Conservation (phyloP, 2,113 vertebrate genomes). For the Lycaon pictus region DNA sequence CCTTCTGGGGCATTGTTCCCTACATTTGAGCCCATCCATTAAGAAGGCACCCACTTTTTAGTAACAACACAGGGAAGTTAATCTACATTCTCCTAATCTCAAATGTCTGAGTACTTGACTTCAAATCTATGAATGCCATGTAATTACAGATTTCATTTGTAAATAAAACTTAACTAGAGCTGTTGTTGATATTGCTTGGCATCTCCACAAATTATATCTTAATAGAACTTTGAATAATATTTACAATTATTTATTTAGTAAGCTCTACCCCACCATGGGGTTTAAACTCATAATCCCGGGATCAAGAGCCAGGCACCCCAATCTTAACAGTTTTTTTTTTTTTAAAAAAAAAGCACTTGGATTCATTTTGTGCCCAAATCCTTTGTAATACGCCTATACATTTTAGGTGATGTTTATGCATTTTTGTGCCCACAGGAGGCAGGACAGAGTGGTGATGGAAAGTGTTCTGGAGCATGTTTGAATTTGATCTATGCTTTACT, state of each 20-base stretch:
- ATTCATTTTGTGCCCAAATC: conserved; percentile 27
- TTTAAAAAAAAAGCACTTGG: neutral
- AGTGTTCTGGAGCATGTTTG: neutral
- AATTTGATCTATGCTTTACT: neutral
- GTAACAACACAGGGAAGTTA: neutral
- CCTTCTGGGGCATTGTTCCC: neutral
- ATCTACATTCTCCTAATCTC: conserved; percentile 31
- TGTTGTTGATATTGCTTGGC: neutral
- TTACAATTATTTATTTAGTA: neutral
- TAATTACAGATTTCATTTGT: conserved; percentile 43
- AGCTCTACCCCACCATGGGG: neutral
- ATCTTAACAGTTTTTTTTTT: neutral
- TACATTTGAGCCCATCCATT: conserved; percentile 1
- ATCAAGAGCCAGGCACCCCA: neutral
- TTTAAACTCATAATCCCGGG: neutral
- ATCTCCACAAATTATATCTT: conserved; percentile 57
- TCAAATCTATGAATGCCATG: conserved; percentile 15
- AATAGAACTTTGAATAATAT: neutral
- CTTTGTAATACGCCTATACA: neutral
- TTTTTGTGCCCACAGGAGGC: neutral
- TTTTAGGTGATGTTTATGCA: neutral
- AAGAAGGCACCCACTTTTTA: conserved; percentile 7
- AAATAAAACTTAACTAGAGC: conserved; percentile 40
- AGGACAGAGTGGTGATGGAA: neutral
- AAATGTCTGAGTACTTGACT: neutral